Conservation (phyloP, 1,140 invertebrate species). For the Calliphora vicina region DNA sequence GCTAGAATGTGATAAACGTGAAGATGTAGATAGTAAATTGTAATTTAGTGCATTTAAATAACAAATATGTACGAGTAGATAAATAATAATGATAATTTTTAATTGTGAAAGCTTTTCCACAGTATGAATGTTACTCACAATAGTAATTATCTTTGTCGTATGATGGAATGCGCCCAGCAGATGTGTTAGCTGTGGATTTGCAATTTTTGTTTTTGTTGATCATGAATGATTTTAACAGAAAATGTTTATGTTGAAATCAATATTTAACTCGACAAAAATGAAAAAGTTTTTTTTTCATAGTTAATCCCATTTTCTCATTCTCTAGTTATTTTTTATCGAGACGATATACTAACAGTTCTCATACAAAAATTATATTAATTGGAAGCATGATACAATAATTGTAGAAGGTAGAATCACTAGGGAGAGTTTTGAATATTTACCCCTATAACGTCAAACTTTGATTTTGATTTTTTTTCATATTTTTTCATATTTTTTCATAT, state of each 20-base stretch:
- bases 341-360: no score
- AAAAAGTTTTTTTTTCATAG: no score
- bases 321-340: no score
- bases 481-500: no score
- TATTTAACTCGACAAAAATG: not conserved
- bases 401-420: no score
- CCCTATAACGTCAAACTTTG: no score
- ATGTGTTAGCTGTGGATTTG: conserved; percentile 67
- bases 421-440: no score
- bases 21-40: not conserved
- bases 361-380: no score
- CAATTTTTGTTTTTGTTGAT: conserved; percentile 43
- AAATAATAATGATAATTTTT: not conserved
- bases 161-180: conserved; percentile 66
- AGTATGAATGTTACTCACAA: conserved; percentile 66
- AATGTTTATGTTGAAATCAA: not conserved
- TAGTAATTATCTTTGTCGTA: conserved; percentile 71
- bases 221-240: conserved; percentile 28
- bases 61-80: not conserved
- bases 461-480: no score
- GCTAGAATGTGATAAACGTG: not conserved
- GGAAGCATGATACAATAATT: no score
- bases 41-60: not conserved
- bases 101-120: not conserved
- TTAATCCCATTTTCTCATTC: no score